A percentile compares a stretch with the other conserved stretches of the same genome.
These are phyloP conservation scores for Drosophila kanekoi DNA, from an alignment of 2,888 invertebrate species.

Conservation along the genomic window DNA sequence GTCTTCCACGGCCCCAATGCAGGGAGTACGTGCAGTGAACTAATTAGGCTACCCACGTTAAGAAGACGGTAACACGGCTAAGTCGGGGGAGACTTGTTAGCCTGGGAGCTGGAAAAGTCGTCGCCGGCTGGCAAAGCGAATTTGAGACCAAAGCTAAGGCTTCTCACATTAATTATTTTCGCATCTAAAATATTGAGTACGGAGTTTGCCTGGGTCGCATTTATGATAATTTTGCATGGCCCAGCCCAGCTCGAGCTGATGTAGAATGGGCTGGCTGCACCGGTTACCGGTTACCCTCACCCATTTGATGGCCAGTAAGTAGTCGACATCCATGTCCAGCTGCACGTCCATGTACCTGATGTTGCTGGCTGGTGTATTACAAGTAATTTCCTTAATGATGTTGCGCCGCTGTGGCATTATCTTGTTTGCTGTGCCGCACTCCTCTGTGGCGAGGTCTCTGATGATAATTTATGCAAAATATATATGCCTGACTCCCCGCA, in stretches of 20 bases:
- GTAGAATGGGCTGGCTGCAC: constrained; percentile 1
- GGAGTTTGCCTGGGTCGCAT: constrained; percentile 36
- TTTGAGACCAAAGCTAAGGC: constrained; percentile 36
- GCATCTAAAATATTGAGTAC: constrained; percentile 73
- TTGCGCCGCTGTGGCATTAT: constrained; percentile 76
- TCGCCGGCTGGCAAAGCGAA: constrained; percentile 17
- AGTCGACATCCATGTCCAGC: constrained; percentile 7
- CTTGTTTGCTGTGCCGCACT: constrained; percentile 68
- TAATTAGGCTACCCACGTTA: constrained; percentile 63
- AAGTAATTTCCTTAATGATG: constrained; percentile 81
- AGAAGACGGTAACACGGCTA: constrained; percentile 42
- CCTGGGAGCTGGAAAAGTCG: constrained; percentile 19
- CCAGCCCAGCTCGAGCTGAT: constrained; percentile 13
- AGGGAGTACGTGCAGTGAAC: constrained; percentile 63
- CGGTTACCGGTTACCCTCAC: not conserved
- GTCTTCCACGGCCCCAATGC: constrained; percentile 9
- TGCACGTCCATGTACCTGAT: constrained; percentile 58
- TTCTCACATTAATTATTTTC: constrained; percentile 80
- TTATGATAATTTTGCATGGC: constrained; percentile 69
- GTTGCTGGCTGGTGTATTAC: constrained; percentile 65
- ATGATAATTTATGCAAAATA: constrained; percentile 79
- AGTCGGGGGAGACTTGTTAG: not conserved
- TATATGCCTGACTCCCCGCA: constrained; percentile 44
- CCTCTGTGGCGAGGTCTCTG: constrained; percentile 32
- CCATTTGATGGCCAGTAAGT: constrained; percentile 5